Base-by-base conservation (phyloP, 2,888 invertebrate species). In the Branchellion lobata region DNA sequence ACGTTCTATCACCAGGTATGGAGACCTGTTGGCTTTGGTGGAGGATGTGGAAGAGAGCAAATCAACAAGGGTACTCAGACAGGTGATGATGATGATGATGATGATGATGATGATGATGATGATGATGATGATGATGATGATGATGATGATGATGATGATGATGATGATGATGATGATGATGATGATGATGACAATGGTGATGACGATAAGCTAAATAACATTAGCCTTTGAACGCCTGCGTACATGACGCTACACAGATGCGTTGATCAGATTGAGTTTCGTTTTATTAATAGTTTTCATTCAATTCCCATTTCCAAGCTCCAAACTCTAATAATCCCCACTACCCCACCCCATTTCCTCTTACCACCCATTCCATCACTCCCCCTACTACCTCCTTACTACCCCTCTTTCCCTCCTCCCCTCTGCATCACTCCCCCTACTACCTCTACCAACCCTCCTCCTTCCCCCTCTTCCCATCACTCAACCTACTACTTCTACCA, bases 11-110 rank as follows among this genome's bases (percentile, higher is more conserved):
- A 5, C 0, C 73, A 87, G 87, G 81, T 87, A 93, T 88, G 92
- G 93, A 86, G 94, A 95, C 85, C 90, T 96, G 84, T 93, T 96
- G 87, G 92, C 94, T 8, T 89, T 96, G 84, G 93, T 94, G 40
- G 95, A 94, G 88, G 94, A 94, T 76, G 81, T 82, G 27, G 82
- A 83, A n/a, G 83, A 83, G 65, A 29, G 71, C 36, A 71, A 69
- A 33, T 78, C 80, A 1, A 82, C 82, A 1, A 78, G 83, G 2
- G 83, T 83, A 3, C 51, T 83, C 21, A 69, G 83, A 34, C 82
- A 81, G 5, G 61, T 57, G 47, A 47, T 18, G n/a, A n/a, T 57
- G n/a, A 57, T 57, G 8, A 57, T 57, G n/a, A 57, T 57, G 21
- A 24, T 18, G n/a, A 8, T 57, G n/a, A 57, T 57, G 14, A 57